These are phyloP conservation scores for Oncorhynchus nerka DNA, from an alignment of 2,113 vertebrate species.

Conservation along the genomic window DNA sequence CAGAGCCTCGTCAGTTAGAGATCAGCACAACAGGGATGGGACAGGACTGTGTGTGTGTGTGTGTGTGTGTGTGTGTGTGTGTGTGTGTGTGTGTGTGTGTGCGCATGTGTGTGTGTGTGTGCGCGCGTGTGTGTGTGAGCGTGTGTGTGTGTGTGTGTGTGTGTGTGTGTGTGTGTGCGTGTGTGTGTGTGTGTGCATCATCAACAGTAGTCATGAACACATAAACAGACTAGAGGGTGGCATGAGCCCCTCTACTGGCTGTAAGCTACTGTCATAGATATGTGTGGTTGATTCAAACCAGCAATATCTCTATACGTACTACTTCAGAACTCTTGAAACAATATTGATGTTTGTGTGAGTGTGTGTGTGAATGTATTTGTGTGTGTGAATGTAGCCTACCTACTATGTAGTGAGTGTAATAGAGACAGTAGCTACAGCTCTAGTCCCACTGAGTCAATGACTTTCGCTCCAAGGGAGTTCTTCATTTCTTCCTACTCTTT, in stretches of 20 bases:
- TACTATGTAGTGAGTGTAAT: not conserved
- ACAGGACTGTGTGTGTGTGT: not conserved
- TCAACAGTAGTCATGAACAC: no score
- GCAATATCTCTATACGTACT: not conserved
- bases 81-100: not conserved
- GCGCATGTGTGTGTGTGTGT: not conserved
- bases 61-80: not conserved
- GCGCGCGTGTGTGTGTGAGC: not conserved
- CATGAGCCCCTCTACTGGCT: no score
- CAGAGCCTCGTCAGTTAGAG: conserved; percentile 27
- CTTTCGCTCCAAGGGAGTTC: not conserved
- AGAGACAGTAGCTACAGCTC: not conserved
- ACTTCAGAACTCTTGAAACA: not conserved
- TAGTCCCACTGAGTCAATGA: not conserved
- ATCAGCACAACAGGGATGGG: conserved; percentile 12
- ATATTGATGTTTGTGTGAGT: not conserved
- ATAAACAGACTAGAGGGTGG: no score
- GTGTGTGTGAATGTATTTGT: not conserved
- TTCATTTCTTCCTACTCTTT: not conserved
- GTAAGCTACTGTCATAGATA: no score
- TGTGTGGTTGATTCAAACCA: not conserved
- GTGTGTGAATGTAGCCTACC: not conserved
- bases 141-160: not conserved
- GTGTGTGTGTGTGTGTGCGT: not conserved
- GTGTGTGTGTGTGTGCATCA: conserved; percentile 1